Evolutionary conservation across 2,797 vertebrate genomes (phyloP).

Genomic region (Petrocephalus schoutedeni): DNA sequence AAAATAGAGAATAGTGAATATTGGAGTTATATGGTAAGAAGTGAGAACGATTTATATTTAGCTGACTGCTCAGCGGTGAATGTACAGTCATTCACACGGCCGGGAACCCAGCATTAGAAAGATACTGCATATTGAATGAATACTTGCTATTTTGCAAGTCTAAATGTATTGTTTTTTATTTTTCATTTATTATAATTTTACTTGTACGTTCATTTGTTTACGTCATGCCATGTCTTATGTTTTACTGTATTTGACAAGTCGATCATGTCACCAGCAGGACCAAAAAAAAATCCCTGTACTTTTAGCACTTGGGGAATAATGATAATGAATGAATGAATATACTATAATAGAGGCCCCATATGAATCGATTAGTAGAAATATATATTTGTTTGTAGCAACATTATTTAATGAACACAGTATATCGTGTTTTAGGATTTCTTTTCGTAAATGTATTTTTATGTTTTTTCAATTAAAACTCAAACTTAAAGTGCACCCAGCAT

Average conservation of each 20-base stretch:
- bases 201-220: background rate
- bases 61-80: background rate
- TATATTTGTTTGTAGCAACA: background rate
- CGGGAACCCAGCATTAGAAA: background rate
- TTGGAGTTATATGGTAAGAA: background rate
- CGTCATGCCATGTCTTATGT: background rate
- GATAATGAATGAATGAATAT: background rate
- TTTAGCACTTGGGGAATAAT: background rate
- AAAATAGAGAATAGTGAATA: too few relatives aligned
- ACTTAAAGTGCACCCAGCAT: background rate
- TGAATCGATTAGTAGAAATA: background rate
- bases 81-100: background rate
- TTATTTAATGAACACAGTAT: background rate
- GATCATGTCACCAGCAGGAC: background rate
- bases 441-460: background rate
- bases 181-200: background rate
- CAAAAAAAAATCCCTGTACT: background rate
- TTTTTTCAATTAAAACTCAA: background rate
- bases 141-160: background rate
- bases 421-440: background rate
- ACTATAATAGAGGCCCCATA: background rate
- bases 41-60: background rate
- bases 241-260: background rate
- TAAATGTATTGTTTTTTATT: background rate
- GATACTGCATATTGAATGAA: background rate